Percentiles rank a stretch among this genome's conserved stretches.
Evolutionary conservation across 2,797 vertebrate genomes (phyloP).

Genomic region (Hyperoplus lanceolatus): DNA sequence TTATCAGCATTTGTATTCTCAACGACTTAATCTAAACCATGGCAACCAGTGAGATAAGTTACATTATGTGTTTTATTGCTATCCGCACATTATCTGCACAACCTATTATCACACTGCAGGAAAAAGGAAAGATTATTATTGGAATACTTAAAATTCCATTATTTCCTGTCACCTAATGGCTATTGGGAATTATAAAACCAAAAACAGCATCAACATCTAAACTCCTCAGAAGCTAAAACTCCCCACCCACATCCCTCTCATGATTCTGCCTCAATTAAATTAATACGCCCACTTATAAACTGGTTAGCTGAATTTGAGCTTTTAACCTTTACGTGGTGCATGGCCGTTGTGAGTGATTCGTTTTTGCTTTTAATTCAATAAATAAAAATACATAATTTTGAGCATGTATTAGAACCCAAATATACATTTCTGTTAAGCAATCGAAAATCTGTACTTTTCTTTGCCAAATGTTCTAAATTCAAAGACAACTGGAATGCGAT

Average conservation of each 20-base stretch:
- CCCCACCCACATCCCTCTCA: constrained; percentile 63
- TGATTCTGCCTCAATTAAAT: constrained; percentile 71
- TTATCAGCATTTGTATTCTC: constrained; percentile 18
- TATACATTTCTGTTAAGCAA: too few relatives aligned
- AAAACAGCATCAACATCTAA: constrained; percentile 62
- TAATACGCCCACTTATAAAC: constrained; percentile 62
- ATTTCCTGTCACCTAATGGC: constrained; percentile 61
- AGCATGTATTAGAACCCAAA: not conserved
- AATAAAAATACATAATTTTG: constrained; percentile 3
- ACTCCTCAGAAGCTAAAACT: constrained; percentile 63
- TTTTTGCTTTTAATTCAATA: not conserved
- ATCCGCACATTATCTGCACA: constrained; percentile 5
- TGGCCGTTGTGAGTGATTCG: constrained; percentile 13
- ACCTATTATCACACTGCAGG: not conserved
- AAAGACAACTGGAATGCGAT: constrained; percentile 16
- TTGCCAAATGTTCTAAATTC: not conserved
- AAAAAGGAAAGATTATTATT: constrained; percentile 18
- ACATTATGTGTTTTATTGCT: constrained; percentile 13
- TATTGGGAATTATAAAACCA: constrained; percentile 58
- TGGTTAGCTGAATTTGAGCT: constrained; percentile 36
- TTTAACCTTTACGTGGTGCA: constrained; percentile 30
- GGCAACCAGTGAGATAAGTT: not conserved
- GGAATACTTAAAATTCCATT: constrained; percentile 51
- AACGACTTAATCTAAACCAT: constrained; percentile 1
- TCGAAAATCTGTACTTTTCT: not conserved